A percentile compares a stretch with the other conserved stretches of the same genome.
Conservation (phyloP, 2,113 vertebrate genomes). For the Aldabrachelys gigantea region DNA sequence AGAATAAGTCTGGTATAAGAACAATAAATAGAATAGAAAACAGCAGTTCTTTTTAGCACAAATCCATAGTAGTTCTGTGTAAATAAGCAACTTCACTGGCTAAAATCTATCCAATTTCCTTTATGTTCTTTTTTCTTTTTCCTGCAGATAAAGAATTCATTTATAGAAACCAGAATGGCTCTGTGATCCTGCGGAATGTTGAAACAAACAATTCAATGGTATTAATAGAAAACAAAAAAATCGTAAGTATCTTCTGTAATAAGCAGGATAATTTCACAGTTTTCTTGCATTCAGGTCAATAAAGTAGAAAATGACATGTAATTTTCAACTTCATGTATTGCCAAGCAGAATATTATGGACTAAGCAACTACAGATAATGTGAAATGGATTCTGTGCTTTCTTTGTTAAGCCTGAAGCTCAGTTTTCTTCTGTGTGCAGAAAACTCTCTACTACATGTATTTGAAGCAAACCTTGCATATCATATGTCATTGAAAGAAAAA, state of each 20-base stretch:
- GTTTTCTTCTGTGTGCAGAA: slow-evolving; percentile 20
- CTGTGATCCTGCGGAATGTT: slow-evolving; percentile 88
- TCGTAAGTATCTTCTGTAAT: slow-evolving; percentile 87
- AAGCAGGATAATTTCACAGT: slow-evolving; percentile 51
- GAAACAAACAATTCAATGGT: slow-evolving; percentile 85
- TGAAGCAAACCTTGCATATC: slow-evolving; percentile 63
- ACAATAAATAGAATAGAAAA: background rate
- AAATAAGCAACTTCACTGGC: slow-evolving; percentile 17
- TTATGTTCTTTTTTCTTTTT: slow-evolving; percentile 25
- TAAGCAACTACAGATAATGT: slow-evolving; percentile 38
- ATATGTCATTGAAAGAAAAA: slow-evolving; percentile 64
- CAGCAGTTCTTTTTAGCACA: background rate
- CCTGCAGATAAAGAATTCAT: slow-evolving; percentile 90
- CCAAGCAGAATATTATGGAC: slow-evolving; percentile 36
- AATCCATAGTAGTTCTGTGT: background rate
- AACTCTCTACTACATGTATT: slow-evolving; percentile 57
- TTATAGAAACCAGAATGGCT: slow-evolving; percentile 89
- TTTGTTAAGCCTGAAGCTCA: slow-evolving; percentile 57
- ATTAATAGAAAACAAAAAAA: slow-evolving; percentile 95
- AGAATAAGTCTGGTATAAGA: background rate
- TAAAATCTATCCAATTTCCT: background rate
- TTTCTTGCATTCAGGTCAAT: slow-evolving; percentile 36
- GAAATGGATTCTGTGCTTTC: slow-evolving; percentile 64
- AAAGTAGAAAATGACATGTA: slow-evolving; percentile 75
- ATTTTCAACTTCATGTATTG: slow-evolving; percentile 45